Percentiles rank a stretch among this genome's conserved stretches.
These are phyloP conservation scores for Empis livida DNA, from an alignment of 2,888 invertebrate species.

Conservation along the genomic window DNA sequence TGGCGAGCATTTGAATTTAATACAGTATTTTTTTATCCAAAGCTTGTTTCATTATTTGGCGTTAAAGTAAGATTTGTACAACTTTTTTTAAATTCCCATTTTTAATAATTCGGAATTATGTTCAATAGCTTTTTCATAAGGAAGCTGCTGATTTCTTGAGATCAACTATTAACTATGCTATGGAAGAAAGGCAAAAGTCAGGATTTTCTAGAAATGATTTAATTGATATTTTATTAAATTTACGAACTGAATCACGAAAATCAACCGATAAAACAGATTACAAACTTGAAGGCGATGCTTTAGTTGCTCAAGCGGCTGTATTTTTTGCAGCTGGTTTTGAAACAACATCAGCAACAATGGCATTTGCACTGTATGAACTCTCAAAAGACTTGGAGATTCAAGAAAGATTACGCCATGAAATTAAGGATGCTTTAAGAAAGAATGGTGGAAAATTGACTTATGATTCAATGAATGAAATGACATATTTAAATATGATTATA, in stretches of 20 bases:
- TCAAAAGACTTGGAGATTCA: conserved; percentile 34
- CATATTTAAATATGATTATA: conserved; percentile 36
- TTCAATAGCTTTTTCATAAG: not conserved
- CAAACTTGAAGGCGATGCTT: conserved; percentile 21
- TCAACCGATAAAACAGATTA: conserved; percentile 13
- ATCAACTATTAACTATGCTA: conserved; percentile 29
- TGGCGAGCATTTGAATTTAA: conserved; percentile 22
- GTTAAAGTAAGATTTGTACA: conserved; percentile 17
- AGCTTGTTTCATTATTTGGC: conserved; percentile 20
- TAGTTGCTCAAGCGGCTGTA: conserved; percentile 30
- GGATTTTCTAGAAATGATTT: conserved; percentile 36
- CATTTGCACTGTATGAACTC: conserved; percentile 34
- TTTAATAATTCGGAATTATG: not conserved
- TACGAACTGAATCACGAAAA: conserved; percentile 24
- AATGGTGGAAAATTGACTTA: conserved; percentile 32
- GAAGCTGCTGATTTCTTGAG: conserved; percentile 14
- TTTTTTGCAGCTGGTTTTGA: conserved; percentile 33
- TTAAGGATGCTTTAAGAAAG: conserved; percentile 26
- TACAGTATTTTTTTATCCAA: conserved; percentile 26
- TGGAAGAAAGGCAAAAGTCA: conserved; percentile 31
- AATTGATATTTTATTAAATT: conserved; percentile 37
- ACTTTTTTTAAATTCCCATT: not conserved
- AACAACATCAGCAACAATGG: conserved; percentile 34
- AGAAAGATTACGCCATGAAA: conserved; percentile 32
- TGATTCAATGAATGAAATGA: conserved; percentile 32